Evolutionary conservation across 2,113 vertebrate genomes (phyloP), one percentile per base, ranked within the genome.

Genomic region (Microtus ochrogaster): DNA sequence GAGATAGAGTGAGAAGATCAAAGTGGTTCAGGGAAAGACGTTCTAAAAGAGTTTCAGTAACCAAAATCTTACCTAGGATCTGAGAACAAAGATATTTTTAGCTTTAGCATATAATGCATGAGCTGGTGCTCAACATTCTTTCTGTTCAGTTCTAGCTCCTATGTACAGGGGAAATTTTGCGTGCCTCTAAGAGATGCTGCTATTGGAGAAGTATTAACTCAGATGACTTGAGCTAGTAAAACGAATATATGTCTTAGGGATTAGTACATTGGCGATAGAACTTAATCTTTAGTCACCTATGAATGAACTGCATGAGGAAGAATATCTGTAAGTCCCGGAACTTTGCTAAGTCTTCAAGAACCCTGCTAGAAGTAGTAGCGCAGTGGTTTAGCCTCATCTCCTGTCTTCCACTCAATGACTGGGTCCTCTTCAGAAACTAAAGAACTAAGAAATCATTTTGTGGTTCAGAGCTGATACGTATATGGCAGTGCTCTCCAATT

Each of bases 391-490:
- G 19, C 52, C 83, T 28, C 0, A 2, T 28, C 7, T 95, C 16
- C 28, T 28, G 88, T 0, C 63, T 66, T 24, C 6, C 1, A 55
- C 19, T 72, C 55, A 63, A 24, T 36, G 79, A 22, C 19, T 36
- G 10, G 68, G 0, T 90, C 58, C 1, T 97, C 49, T 93, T 92
- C 76, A 49, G 77, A 82, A 82, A 90, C 2, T 83, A 77, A 84
- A 82, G 24, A 93, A n/a, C 55, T 92, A 85, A 92, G 68, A 52
- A 94, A 84, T 89, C 72, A 82, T 55, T 78, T 88, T 36, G 39
- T 91, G 39, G 17, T 77, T 77, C 77, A 3, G 5, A 95, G 70
- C 3, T 74, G 93, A 94, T 13, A 63, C 33, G 49, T 63, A 41
- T 77, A 28, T 66, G 7, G 87, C 49, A 61, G 36, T 8, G 2